These are phyloP conservation scores for Fukomys damarensis DNA, from an alignment of 2,113 vertebrate species.

Conservation along the genomic window DNA sequence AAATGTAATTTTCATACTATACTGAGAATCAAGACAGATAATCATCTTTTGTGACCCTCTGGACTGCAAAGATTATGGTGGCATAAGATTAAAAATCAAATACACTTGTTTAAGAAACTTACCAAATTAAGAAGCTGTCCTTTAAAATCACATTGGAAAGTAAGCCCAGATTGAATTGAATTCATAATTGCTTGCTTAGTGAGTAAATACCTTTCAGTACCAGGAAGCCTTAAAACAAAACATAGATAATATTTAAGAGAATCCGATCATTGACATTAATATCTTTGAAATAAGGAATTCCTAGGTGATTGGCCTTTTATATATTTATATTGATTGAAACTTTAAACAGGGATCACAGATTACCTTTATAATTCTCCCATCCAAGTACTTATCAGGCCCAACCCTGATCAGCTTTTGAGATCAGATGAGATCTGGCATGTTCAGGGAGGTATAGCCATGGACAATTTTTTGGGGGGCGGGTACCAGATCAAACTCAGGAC, in stretches of 20 bases:
- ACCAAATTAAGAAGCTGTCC: neutral
- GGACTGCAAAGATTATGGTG: neutral
- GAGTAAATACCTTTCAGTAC: neutral
- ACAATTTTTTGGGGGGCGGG: no score
- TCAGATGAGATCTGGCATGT: no score
- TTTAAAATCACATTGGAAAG: neutral
- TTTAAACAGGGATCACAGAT: neutral
- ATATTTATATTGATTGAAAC: neutral
- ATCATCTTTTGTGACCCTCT: neutral
- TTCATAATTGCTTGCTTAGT: neutral
- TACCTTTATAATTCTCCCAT: neutral
- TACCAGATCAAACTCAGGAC: no score
- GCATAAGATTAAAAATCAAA: neutral
- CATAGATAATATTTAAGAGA: neutral
- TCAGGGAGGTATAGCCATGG: no score
- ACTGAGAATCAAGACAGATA: neutral
- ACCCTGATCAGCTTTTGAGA: no score
- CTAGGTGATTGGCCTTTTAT: neutral
- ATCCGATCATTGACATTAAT: neutral
- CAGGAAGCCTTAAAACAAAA: neutral
- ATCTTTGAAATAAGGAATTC: neutral
- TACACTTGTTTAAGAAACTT: constrained; percentile 50
- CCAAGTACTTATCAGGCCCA: no score
- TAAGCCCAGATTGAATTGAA: neutral
- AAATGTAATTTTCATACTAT: neutral